Conservation (phyloP, 2,113 vertebrate genomes). For the Pavo muticus region DNA sequence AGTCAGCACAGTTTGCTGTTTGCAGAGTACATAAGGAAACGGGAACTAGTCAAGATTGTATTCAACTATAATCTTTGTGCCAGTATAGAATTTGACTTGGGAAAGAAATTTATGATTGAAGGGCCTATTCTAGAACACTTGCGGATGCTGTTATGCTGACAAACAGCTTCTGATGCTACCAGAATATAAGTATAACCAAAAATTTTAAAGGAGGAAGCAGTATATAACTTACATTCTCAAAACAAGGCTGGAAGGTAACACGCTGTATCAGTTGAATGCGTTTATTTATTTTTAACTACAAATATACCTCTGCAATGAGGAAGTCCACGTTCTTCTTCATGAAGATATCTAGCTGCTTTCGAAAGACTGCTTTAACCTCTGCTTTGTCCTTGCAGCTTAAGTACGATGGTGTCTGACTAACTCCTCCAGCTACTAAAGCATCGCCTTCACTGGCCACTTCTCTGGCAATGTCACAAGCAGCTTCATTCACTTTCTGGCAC, state of each 20-base stretch:
- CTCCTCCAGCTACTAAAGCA: constrained; percentile 95
- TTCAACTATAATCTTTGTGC: background rate
- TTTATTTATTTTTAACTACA: background rate
- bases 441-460: constrained; percentile 92
- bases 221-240: background rate
- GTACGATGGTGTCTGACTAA: constrained; percentile 92
- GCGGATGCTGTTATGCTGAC: background rate
- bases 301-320: constrained; percentile 92
- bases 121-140: background rate
- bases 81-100: background rate
- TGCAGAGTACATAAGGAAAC: background rate
- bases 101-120: background rate
- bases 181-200: background rate
- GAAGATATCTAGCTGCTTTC: constrained; percentile 91
- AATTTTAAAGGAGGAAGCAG: background rate
- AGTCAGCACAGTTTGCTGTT: background rate
- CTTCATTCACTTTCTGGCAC: constrained; percentile 93
- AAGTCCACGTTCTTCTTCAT: constrained; percentile 93
- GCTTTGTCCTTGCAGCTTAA: constrained; percentile 92
- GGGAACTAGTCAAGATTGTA: background rate
- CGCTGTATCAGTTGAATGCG: background rate
- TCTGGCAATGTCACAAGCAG: constrained; percentile 94
- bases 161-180: background rate
- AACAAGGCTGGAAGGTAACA: background rate
- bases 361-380: constrained; percentile 90